Conservation (phyloP, 1,140 invertebrate genomes). For the Campodea augens region DNA sequence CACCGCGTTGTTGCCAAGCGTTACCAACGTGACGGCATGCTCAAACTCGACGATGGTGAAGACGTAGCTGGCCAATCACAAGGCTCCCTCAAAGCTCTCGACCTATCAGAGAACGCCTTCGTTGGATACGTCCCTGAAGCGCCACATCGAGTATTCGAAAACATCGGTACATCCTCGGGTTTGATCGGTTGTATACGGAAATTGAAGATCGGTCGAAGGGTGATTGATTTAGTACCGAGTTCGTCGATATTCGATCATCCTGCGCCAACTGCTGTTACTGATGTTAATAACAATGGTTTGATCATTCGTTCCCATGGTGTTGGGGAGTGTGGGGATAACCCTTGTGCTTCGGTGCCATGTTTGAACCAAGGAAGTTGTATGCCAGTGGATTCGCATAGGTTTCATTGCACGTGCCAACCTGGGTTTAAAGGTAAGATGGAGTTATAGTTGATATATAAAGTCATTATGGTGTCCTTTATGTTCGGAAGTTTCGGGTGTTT, state of each 20-base stretch:
- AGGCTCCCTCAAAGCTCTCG: conserved; percentile 58
- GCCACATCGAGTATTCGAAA: conserved; percentile 56
- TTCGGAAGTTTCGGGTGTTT: too few species aligned
- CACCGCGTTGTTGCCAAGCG: conserved; percentile 64
- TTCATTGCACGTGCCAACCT: conserved; percentile 36
- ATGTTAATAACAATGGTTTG: conserved; percentile 13
- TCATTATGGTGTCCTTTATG: too few species aligned
- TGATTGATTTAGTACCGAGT: conserved; percentile 45
- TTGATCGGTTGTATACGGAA: conserved; percentile 66
- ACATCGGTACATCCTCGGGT: conserved; percentile 58
- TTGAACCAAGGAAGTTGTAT: conserved; percentile 61
- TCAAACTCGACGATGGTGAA: conserved; percentile 61
- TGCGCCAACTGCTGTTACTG: conserved; percentile 9
- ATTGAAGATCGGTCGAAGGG: conserved; percentile 48
- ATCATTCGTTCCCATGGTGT: conserved; percentile 35
- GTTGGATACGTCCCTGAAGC: conserved; percentile 63
- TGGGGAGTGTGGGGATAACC: conserved; percentile 48
- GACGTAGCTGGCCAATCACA: conserved; percentile 58
- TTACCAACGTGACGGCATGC: conserved; percentile 62
- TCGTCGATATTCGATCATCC: conserved; percentile 30
- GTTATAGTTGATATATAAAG: too few species aligned
- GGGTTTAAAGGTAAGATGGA: conserved; percentile 27
- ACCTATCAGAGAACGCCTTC: conserved; percentile 60
- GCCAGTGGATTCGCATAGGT: conserved; percentile 39
- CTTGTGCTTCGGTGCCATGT: conserved; percentile 56